Conservation (phyloP, 1,140 invertebrate genomes). For the Euborellia annulipes region DNA sequence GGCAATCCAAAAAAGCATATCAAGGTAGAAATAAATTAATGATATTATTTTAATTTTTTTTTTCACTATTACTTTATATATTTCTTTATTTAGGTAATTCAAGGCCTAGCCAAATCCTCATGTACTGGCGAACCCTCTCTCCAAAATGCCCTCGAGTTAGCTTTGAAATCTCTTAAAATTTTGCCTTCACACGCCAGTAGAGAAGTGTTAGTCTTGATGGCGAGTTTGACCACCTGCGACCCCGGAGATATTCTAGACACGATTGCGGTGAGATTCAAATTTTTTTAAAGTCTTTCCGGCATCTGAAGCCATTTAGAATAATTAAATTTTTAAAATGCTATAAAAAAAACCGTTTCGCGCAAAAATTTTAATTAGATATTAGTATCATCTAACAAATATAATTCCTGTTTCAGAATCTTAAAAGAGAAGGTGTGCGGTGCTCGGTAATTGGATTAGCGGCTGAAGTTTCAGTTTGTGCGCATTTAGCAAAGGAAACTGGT, state of each 20-base stretch:
- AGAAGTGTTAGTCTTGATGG: conserved; percentile 81
- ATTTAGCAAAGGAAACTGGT: conserved; percentile 66
- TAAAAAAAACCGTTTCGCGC: too few species aligned
- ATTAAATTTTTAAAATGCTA: too few species aligned
- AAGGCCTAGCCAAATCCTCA: conserved; percentile 14
- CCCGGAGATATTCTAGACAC: conserved; percentile 82
- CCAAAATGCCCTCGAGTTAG: conserved; percentile 86
- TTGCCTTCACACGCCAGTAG: conserved; percentile 85
- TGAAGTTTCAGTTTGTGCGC: conserved; percentile 82
- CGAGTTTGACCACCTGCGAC: conserved; percentile 91
- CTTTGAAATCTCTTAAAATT: conserved; percentile 66
- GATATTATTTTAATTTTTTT: not conserved
- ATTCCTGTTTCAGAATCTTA: conserved; percentile 49
- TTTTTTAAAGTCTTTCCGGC: too few species aligned
- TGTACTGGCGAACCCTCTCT: conserved; percentile 81
- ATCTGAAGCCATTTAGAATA: too few species aligned
- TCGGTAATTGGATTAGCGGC: conserved; percentile 89
- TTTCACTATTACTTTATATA: not conserved
- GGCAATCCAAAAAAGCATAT: conserved; percentile 72
- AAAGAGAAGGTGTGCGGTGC: conserved; percentile 62
- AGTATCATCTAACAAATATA: too few species aligned
- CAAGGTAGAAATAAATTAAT: conserved; percentile 30
- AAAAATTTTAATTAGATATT: too few species aligned
- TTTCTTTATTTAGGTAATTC: conserved; percentile 11
- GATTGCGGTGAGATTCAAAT: conserved; percentile 44